Percentiles rank a stretch among this genome's conserved stretches.
These are phyloP conservation scores for Ladona fulva DNA, from an alignment of 1,140 invertebrate genomes.

Conservation along the genomic window DNA sequence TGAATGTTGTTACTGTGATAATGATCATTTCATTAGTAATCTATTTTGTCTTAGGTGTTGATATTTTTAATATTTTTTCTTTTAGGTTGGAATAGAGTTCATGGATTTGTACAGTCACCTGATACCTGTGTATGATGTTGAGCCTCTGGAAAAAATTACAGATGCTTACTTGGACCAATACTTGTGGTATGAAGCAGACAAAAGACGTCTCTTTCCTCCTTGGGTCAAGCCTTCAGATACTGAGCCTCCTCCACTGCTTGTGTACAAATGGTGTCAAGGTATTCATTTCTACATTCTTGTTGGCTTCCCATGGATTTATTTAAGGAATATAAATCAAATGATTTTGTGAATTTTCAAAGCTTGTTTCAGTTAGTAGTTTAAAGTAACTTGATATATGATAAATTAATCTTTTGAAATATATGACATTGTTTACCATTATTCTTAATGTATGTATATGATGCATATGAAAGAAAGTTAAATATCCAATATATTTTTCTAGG, in stretches of 20 bases:
- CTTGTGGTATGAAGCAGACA: constrained; percentile 99
- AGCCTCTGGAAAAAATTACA: constrained; percentile 98
- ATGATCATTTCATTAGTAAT: too few species aligned
- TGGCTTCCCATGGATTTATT: background rate
- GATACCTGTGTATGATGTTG: constrained; percentile 98
- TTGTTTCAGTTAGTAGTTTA: too few species aligned
- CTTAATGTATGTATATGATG: too few species aligned
- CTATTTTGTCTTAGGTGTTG: too few species aligned
- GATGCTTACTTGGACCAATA: constrained; percentile 99
- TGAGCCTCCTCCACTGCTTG: constrained; percentile 93
- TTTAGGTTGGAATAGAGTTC: constrained; percentile 92
- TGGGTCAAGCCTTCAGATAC: constrained; percentile 99
- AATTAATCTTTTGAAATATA: too few species aligned
- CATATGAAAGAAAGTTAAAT: background rate
- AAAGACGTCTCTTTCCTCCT: constrained; percentile 89
- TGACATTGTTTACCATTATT: too few species aligned
- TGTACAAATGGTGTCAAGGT: constrained; percentile 99
- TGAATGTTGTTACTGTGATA: too few species aligned
- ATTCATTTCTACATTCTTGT: constrained; percentile 18
- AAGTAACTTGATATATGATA: too few species aligned
- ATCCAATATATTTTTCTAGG: constrained; percentile 38
- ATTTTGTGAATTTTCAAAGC: too few species aligned
- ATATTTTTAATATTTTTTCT: constrained; percentile 23
- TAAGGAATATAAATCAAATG: too few species aligned
- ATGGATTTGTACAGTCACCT: constrained; percentile 99